Evolutionary conservation across 2,113 vertebrate species (phyloP), one percentile per base, ranked within the genome.

Genomic region (Ancistrus triradiatus): DNA sequence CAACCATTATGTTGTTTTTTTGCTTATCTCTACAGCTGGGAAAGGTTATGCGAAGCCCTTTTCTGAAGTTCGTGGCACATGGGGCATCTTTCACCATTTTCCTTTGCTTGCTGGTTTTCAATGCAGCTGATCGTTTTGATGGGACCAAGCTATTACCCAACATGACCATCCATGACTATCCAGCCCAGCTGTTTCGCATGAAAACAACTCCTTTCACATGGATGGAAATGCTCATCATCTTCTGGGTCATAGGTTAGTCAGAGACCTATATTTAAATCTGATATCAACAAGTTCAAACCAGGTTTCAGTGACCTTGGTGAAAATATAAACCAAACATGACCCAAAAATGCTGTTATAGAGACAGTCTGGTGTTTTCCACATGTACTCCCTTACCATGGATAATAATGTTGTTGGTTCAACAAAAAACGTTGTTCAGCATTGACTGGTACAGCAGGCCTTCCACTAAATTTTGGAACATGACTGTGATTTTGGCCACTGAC

Each of bases 61-160:
- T 99, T 77, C 93, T 98, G 89, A 99, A 98, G 84, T 99, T 99
- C 76, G 95, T 99, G 46, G 95, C 95, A 19, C 96, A 99, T 0
- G 96, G 94, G 4, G 94, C 94, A 17, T 99, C 95, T 75, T 99
- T 99, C 80, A 97, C 93, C 59, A 93, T 97, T 74, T 99, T 99
- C 75, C 90, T 99, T 77, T 90, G 95, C 43, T 89, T 99, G 13
- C 89, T 99, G 35, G 93, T 99, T 60, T 87, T 99, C 84, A 98
- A 99, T 13, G 94, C 95, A 28, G 90, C 96, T 14, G 96, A 99
- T 80, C 91, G 95, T 63, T 99, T 99, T 43, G 91, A 90, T 61
- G 96, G 96, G 70, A 92, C 92, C 58, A 91, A 90, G 44, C 80
- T 95, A 44, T 78, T 91, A 71, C 86, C 94, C 24, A 97, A 98